Conservation (phyloP, 2,113 vertebrate species). For the Bos taurus region DNA sequence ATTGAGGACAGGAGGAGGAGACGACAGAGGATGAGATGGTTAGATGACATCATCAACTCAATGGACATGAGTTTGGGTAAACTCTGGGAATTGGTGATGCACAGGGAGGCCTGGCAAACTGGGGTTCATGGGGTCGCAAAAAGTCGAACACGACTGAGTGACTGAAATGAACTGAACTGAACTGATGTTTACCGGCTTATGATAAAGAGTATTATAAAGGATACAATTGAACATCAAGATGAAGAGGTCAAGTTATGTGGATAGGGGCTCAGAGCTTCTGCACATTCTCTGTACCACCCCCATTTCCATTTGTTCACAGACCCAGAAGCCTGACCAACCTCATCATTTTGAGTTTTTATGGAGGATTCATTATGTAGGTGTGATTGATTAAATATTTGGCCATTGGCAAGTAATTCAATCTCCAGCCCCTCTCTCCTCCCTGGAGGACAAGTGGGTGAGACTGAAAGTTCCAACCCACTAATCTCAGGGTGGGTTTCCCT, state of each 20-base stretch:
- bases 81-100: rapidly evolving
- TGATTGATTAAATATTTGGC: neutral
- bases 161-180: neutral
- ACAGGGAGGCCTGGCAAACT: neutral
- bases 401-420: neutral
- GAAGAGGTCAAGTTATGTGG: neutral
- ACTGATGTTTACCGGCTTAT: neutral
- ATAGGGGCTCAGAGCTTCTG: neutral
- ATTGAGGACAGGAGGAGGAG: neutral
- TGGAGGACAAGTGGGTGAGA: neutral
- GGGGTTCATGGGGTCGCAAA: neutral
- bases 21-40: neutral
- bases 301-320: neutral
- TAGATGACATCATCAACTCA: neutral
- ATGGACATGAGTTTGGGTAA: neutral
- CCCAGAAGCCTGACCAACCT: neutral
- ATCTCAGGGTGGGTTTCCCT: neutral
- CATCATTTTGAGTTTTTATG: neutral
- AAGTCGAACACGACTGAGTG: neutral
- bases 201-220: neutral
- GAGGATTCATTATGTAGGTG: neutral
- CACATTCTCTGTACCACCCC: neutral
- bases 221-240: neutral
- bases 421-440: neutral
- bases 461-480: neutral